These are phyloP conservation scores for Heterochromis multidens DNA, from an alignment of 2,113 vertebrate genomes.

Conservation along the genomic window DNA sequence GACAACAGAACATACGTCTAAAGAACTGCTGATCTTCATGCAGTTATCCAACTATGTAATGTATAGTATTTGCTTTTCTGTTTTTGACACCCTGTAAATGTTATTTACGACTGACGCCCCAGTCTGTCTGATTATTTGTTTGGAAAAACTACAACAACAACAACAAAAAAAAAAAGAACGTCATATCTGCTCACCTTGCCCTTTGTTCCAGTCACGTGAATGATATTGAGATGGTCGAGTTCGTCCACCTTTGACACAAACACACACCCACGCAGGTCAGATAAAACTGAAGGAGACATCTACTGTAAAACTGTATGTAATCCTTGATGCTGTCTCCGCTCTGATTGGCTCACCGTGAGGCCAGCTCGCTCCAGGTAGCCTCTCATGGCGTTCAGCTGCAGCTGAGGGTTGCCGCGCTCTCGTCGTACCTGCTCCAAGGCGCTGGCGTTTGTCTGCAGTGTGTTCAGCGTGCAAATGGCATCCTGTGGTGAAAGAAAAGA, in stretches of 20 bases:
- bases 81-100: background rate
- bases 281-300: background rate
- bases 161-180: background rate
- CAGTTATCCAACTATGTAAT: background rate
- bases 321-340: background rate
- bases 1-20: background rate
- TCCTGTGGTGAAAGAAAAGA: conserved; percentile 74
- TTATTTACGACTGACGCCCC: too few species aligned
- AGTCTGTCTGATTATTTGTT: too few species aligned
- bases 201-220: conserved; percentile 95
- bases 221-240: conserved; percentile 88
- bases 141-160: too few species aligned
- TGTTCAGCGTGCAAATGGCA: conserved; percentile 90
- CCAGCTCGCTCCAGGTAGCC: conserved; percentile 82
- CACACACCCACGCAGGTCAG: background rate
- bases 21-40: background rate
- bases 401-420: conserved; percentile 75
- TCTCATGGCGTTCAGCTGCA: conserved; percentile 86
- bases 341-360: conserved; percentile 74
- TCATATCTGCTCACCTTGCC: conserved; percentile 83
- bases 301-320: background rate
- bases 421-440: conserved; percentile 84
- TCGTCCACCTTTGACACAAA: conserved; percentile 81
- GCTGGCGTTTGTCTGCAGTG: conserved; percentile 90
- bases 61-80: too few species aligned